Evolutionary conservation across 2,797 vertebrate genomes (phyloP), one percentile per base, ranked within the genome.

Genomic region (Mycteria americana): DNA sequence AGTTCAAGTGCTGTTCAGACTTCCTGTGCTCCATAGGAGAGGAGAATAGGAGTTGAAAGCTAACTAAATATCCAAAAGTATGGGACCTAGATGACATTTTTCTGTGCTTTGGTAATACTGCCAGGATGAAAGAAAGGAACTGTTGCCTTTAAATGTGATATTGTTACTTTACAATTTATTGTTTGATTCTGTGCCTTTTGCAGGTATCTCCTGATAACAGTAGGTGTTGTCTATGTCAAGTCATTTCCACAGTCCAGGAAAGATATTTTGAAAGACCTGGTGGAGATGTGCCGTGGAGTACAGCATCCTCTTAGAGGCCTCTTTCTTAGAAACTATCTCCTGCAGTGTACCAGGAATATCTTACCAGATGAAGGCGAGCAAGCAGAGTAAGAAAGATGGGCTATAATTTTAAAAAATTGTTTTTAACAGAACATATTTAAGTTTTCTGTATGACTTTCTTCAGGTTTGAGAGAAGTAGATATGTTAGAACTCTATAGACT

Each of bases 281-380:
- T 99, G 35, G 99, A 99, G 97, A 99, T 99, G 99, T 99, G 99
- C 68, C 99, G 99, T 9, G 99, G 99, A 10, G 99, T 99, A 41
- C 99, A 99, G 96, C 99, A 99, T 97, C 99, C 99, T 5, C 98
- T 99, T 65, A 98, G 99, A 57, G 99, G 99, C 22, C 98, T 99
- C 14, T 99, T 99, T 96, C 99, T 99, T 93, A 98, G 99, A 74
- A 99, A 99, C 98, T 99, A 99, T 97, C 98, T 99, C 81, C 97
- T 99, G 92, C 99, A 99, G 96, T 99, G 99, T 97, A 99, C 99
- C 37, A 98, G 99, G 92, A 99, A 99, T 97, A 99, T 99, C 69
- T 98, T 99, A 79, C 99, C 99, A 7, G 99, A 99, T 85, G 99
- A 99, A 62, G 99, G 99, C 56, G 99, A 99, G 93, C 99, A 99